Base-by-base conservation (phyloP, 1,140 invertebrate species). In the Ctenoplectra terminalis region DNA sequence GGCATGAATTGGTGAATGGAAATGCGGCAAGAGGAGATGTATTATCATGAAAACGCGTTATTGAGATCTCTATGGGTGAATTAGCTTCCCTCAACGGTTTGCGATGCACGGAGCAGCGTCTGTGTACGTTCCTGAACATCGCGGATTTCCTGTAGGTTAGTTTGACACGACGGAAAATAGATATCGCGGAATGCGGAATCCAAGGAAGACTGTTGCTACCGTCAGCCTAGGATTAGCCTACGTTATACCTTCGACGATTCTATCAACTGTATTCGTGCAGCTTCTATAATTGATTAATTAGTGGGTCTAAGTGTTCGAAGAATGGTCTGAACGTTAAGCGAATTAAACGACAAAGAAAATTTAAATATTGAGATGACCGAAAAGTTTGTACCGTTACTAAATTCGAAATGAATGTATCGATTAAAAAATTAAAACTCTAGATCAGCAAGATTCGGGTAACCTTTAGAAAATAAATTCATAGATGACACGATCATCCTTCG, bases 1-100 rank as follows among this genome's bases (percentile, higher is more conserved):
- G 40, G 40, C 40, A 40, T 9, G 40, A 75, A 80, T 73, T 73
- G 77, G 34, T 73, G 69, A 80, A 80, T 80, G 70, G 77, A 80
- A 54, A 73, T 40, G 70, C 23, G 26, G 58, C 66, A 20, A 29
- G 37, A 52, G 50, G 78, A 84, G 87, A 89, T 87, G 81, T 64
- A 74, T 83, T 64, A 82, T 80, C 87, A 87, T 83, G 82, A 88
- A 89, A 89, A 87, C 85, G 87, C 88, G 89, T 92, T 93, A 92
- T 92, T 92, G 91, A 93, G 92, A 92, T 92, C 88, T 92, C 90
- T 90, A 87, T 78, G 82, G 87, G 86, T 87, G 91, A 91, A 91
- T 92, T 92, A 91, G 90, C 88, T 85, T 89, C 86, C 77, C 77
- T 73, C 77, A 58, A 80, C 58, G 29, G 77, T 80, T 80, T 72